These are phyloP conservation scores for Dilophus febrilis DNA, from an alignment of 2,888 invertebrate genomes.

Conservation along the genomic window DNA sequence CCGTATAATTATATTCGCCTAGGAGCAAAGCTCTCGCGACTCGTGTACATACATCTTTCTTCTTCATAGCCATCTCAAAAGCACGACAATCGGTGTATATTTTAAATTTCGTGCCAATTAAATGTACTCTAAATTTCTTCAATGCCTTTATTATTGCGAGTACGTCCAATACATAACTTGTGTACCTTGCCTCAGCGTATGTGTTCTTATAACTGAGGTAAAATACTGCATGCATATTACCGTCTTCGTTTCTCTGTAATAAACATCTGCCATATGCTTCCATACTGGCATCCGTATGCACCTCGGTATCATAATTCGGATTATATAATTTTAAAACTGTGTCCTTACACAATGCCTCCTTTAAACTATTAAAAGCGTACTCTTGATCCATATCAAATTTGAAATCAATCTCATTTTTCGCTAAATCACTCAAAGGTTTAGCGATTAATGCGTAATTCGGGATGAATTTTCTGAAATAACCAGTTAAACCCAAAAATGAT, in stretches of 20 bases:
- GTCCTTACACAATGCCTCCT: too few species aligned
- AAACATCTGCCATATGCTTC: constrained; percentile 16
- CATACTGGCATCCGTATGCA: constrained; percentile 17
- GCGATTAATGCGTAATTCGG: neutral
- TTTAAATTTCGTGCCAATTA: constrained; percentile 13
- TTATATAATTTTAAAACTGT: too few species aligned
- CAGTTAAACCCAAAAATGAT: neutral
- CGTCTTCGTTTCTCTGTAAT: constrained; percentile 13
- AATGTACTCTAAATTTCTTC: constrained; percentile 15
- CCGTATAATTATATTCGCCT: constrained; percentile 18
- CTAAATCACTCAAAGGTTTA: neutral
- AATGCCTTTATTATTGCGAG: constrained; percentile 17
- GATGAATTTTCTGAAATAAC: neutral
- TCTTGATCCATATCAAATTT: neutral
- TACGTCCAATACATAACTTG: constrained; percentile 20
- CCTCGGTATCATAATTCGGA: too few species aligned
- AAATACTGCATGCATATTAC: constrained; percentile 14
- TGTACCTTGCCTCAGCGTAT: constrained; percentile 14
- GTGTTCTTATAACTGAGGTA: constrained; percentile 16
- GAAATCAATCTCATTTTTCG: neutral
- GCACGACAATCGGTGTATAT: constrained; percentile 19
- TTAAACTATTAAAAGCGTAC: too few species aligned
- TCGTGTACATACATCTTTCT: constrained; percentile 15
- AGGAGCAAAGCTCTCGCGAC: too few species aligned
- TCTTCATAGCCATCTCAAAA: constrained; percentile 14